Conservation (phyloP, 2,888 invertebrate species). For the Melitaea athalia region DNA sequence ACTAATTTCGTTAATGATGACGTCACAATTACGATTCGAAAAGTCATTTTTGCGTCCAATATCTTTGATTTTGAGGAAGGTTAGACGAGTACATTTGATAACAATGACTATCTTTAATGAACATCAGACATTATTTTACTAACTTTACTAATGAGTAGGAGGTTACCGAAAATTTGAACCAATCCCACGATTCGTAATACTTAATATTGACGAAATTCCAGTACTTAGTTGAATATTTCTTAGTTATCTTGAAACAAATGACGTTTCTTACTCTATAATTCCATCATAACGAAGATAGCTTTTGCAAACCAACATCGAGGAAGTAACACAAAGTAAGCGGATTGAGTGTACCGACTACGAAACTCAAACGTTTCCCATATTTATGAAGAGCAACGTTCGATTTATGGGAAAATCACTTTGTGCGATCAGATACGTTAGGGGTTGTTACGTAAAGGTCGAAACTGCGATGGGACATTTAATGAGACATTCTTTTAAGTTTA, state of each 20-base stretch:
- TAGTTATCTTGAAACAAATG: neutral
- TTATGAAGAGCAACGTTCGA: conserved; percentile 56
- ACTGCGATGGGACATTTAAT: conserved; percentile 33
- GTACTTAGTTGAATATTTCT: neutral
- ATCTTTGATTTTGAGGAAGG: too few species aligned
- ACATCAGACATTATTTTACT: too few species aligned
- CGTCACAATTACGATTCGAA: too few species aligned
- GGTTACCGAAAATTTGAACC: too few species aligned
- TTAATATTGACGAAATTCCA: neutral
- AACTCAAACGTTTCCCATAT: conserved; percentile 57
- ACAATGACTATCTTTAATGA: too few species aligned
- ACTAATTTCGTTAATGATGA: too few species aligned
- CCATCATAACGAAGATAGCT: neutral
- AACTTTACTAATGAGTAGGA: too few species aligned
- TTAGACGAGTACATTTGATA: too few species aligned
- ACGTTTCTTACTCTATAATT: neutral
- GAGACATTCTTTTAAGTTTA: conserved; percentile 39
- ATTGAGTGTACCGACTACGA: conserved; percentile 9
- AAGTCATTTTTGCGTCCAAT: too few species aligned
- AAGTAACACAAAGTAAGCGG: conserved; percentile 13
- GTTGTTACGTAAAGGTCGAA: conserved; percentile 25
- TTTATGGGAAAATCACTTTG: conserved; percentile 64
- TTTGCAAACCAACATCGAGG: neutral
- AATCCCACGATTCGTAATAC: too few species aligned
- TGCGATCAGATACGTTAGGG: conserved; percentile 46